phyloP scores from a whole-genome alignment of 2,113 vertebrate species.

The Desmodus rotundus region DNA sequence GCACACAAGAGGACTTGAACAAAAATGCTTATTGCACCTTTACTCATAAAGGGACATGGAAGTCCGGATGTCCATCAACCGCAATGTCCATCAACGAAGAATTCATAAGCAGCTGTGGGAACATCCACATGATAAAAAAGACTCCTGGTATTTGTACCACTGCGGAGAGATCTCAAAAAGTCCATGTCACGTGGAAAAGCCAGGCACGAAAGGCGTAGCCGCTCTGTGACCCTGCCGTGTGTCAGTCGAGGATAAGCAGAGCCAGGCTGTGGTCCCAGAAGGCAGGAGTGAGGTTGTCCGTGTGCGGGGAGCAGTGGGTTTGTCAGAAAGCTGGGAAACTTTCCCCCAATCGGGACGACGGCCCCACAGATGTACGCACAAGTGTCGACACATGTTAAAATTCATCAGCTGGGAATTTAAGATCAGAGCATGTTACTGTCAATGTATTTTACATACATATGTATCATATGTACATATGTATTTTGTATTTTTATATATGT shows the following conservation, averaged over 20 bases:
- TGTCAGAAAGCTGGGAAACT: too few relatives aligned
- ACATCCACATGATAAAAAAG: background rate
- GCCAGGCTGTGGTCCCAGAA: too few relatives aligned
- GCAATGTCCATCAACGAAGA: background rate
- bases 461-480: too few relatives aligned
- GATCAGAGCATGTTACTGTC: background rate
- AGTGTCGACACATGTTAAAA: background rate
- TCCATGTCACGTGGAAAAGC: background rate
- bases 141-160: background rate
- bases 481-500: too few relatives aligned
- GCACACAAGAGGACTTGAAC: background rate
- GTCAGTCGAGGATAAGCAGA: background rate
- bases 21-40: background rate
- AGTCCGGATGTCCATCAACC: too few relatives aligned
- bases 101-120: background rate
- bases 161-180: background rate
- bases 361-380: too few relatives aligned
- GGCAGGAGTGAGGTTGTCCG: background rate
- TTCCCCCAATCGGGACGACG: accelerated
- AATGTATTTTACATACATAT: background rate
- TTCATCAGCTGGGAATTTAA: background rate
- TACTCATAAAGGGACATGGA: too few relatives aligned
- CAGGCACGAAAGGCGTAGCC: background rate
- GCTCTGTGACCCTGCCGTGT: accelerated
- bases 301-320: accelerated